phyloP scores from a whole-genome alignment of 2,888 invertebrate genomes.

The Drosophila buzzatii region DNA sequence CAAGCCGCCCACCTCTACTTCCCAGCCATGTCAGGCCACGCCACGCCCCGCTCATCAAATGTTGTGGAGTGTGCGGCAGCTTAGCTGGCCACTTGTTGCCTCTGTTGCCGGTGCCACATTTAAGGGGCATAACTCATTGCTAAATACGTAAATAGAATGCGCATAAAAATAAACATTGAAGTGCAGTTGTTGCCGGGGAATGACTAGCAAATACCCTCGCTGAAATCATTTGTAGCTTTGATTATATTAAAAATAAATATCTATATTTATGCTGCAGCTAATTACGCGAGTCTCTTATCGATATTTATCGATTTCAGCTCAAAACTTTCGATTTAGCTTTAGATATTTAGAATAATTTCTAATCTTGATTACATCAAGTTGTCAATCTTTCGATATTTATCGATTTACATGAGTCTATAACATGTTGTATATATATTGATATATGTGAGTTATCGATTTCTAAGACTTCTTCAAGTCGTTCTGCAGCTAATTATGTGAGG shows the following conservation, averaged over 20 bases:
- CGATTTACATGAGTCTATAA: no score
- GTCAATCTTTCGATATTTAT: no score
- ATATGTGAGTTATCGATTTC: no score
- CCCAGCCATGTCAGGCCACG: neutral
- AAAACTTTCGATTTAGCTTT: neutral
- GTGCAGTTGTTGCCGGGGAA: neutral
- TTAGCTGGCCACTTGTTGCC: constrained; percentile 31
- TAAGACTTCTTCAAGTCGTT: no score
- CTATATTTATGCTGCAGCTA: no score
- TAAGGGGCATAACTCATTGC: constrained; percentile 2
- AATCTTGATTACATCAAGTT: no score
- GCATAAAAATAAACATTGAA: neutral
- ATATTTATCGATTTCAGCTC: neutral
- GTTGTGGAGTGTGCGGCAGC: neutral
- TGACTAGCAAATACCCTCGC: neutral
- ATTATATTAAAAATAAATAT: neutral
- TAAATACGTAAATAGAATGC: constrained; percentile 15
- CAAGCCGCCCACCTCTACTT: neutral
- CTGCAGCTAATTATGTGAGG: no score
- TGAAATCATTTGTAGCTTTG: neutral
- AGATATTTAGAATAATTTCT: no score
- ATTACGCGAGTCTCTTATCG: no score
- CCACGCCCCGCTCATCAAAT: neutral
- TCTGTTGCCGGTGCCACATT: constrained; percentile 2
- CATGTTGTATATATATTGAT: no score